Percentiles rank a stretch among this genome's conserved stretches.
Conservation (phyloP, 2,113 vertebrate genomes). For the Protobothrops flavoviridis region DNA sequence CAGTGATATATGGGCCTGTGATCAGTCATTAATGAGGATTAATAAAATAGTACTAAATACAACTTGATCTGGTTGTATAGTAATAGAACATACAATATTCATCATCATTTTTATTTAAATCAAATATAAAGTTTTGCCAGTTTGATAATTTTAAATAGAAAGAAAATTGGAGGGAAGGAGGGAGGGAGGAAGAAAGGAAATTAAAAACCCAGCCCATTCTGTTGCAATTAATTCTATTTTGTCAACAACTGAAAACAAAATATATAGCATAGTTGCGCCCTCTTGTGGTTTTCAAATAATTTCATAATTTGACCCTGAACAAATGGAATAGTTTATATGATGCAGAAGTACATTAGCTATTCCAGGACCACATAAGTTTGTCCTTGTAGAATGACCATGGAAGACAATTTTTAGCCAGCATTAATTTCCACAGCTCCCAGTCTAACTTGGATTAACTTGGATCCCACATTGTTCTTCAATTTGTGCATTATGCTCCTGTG, state of each 20-base stretch:
- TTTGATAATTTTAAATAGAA: not conserved
- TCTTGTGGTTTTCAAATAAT: conserved; percentile 35
- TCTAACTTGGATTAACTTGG: not conserved
- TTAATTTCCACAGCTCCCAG: not conserved
- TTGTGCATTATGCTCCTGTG: not conserved
- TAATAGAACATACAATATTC: not conserved
- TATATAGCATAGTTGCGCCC: conserved; percentile 34
- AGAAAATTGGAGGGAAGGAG: not conserved
- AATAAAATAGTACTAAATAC: not conserved
- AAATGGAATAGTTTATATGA: not conserved
- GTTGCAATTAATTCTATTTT: not conserved
- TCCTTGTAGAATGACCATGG: not conserved
- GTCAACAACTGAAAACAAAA: not conserved
- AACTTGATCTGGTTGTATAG: not conserved
- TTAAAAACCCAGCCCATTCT: not conserved
- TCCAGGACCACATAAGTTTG: not conserved
- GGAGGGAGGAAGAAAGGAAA: not conserved
- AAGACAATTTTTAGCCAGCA: not conserved
- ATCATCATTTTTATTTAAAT: not conserved
- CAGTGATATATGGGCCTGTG: not conserved
- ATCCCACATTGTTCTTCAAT: not conserved
- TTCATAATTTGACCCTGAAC: not conserved
- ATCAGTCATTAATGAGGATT: not conserved
- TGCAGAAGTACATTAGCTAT: not conserved
- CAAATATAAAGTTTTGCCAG: not conserved